Evolutionary conservation across 2,888 invertebrate genomes (phyloP), one percentile per base, ranked within the genome.

Genomic region (Cremastinae sp.): DNA sequence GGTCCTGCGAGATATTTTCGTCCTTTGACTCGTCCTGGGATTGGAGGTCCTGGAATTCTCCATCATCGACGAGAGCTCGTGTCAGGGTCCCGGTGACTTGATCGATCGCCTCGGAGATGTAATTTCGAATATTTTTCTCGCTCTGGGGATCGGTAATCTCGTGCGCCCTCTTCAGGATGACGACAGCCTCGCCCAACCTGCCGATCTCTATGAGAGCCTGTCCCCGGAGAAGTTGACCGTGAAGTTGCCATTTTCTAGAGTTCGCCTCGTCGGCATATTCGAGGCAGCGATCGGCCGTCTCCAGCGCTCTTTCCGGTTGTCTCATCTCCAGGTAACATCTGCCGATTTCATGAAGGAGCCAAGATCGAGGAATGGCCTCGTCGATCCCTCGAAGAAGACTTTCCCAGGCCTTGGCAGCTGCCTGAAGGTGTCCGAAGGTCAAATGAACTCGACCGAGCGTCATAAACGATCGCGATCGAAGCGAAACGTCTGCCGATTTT

Each of bases 381-480:
- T 81, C 59, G 12, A 80, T 41, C 28, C 69, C 61, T 5, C n/a
- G n/a, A 0, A 80, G 68, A 3, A 88, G 68, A 5, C 82, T 70
- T 20, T 87, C 78, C 86, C 87, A 87, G 0, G 84, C 85, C 2
- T 66, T 80, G 0, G 84, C 84, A 0, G 85, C 82, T 0, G 86
- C 87, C 3, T 83, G 74, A 16, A 87, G 20, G 71, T 88, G 86
- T 0, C 85, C 83, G 18, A 87, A 88, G 39, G 79, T 83, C 16
- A 88, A 68, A 20, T 88, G 88, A 10, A 88, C 86, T 64, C 81
- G 84, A 1, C 88, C 88, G 9, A 88, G 14, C 0, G 83, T 85
- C 10, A 82, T 80, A 2, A 88, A 66, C 0, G 87, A 81, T 9
- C 81, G 64, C 8, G 80, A 79, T 22, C 80, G 41, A 10, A 83